These are phyloP conservation scores for Acanthurus leucopareius DNA, from an alignment of 2,797 vertebrate species.

Conservation along the genomic window DNA sequence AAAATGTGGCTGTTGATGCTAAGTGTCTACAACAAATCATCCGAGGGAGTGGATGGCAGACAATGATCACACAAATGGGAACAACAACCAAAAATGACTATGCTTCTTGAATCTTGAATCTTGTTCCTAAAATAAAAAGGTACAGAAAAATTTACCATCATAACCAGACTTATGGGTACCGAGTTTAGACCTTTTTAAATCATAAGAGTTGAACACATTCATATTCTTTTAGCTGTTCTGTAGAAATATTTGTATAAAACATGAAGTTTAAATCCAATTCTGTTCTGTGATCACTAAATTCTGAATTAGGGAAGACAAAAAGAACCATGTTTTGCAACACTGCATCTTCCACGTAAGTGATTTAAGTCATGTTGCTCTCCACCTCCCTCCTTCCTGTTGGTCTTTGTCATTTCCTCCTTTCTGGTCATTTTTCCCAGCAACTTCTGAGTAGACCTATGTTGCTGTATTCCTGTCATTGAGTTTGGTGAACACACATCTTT, in stretches of 20 bases:
- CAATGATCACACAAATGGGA: slow-evolving; percentile 20
- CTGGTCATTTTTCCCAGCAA: slow-evolving; percentile 61
- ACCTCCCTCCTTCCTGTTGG: slow-evolving; percentile 59
- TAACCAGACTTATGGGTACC: neutral
- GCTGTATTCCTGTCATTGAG: slow-evolving; percentile 49
- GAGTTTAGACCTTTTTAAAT: neutral
- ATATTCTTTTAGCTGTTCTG: neutral
- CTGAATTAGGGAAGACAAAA: slow-evolving; percentile 38
- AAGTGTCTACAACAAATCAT: slow-evolving; percentile 28
- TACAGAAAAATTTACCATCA: neutral
- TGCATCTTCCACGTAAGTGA: slow-evolving; percentile 31
- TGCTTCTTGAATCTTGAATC: no score
- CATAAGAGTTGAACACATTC: neutral
- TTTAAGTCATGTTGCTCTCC: slow-evolving; percentile 21
- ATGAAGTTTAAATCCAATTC: neutral
- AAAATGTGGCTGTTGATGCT: slow-evolving; percentile 16
- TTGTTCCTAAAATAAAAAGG: neutral
- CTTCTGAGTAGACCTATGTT: slow-evolving; percentile 15
- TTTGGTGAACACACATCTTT: slow-evolving; percentile 17
- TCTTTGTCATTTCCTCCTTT: slow-evolving; percentile 66
- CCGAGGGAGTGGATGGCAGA: slow-evolving; percentile 5
- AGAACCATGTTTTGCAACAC: slow-evolving; percentile 56
- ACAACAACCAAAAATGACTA: slow-evolving; percentile 14
- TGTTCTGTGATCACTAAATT: neutral
- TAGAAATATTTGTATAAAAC: neutral